Percentiles rank a stretch among this genome's conserved stretches.
Conservation (phyloP, 2,113 vertebrate genomes). For the Canis aureus region DNA sequence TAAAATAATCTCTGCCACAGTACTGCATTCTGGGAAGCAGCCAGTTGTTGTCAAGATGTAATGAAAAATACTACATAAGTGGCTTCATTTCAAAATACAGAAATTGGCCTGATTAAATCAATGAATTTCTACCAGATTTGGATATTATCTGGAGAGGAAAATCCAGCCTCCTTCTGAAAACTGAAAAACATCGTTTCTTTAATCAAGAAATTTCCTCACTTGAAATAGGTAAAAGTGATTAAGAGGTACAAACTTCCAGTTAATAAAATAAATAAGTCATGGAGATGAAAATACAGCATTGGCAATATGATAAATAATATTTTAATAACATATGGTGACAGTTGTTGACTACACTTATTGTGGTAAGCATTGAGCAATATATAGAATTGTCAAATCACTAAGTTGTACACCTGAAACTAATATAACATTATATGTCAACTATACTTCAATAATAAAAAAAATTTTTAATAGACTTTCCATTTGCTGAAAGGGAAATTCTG, state of each 20-base stretch:
- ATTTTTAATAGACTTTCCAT: background rate
- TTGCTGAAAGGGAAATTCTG: background rate
- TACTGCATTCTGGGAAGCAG: conserved; percentile 29
- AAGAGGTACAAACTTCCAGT: background rate
- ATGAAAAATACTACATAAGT: conserved; percentile 67
- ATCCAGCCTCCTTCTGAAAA: conserved; percentile 17
- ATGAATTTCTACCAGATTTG: conserved; percentile 33
- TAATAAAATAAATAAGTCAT: background rate
- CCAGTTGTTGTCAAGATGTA: conserved; percentile 51
- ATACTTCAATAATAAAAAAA: background rate
- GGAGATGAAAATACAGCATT: background rate
- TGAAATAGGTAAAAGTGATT: background rate
- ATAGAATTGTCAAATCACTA: background rate
- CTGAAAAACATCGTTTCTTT: conserved; percentile 46
- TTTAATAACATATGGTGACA: background rate
- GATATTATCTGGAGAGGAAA: conserved; percentile 46
- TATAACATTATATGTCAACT: background rate
- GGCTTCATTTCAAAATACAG: conserved; percentile 71
- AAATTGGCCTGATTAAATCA: conserved; percentile 63
- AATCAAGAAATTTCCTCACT: conserved; percentile 44
- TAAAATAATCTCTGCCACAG: conserved; percentile 52
- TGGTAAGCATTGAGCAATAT: background rate
- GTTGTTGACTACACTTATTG: background rate
- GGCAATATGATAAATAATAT: background rate
- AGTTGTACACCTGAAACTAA: background rate